phyloP scores from a whole-genome alignment of 2,888 invertebrate genomes.

The Coelinius sp. region DNA sequence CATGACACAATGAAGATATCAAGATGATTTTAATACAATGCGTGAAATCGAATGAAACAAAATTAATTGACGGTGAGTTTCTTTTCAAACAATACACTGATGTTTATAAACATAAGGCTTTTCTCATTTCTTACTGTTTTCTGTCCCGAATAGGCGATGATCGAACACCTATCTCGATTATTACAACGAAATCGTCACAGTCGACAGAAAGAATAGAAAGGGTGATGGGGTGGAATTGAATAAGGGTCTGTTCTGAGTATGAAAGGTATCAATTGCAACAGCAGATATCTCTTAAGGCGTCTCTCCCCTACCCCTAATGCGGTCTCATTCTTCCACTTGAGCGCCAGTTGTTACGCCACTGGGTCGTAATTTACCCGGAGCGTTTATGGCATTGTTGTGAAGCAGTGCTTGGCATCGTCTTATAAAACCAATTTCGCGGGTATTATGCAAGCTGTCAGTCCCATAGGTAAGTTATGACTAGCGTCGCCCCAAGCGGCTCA shows the following conservation, averaged over 20 bases:
- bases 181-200: background rate
- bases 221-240: background rate
- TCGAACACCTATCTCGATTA: background rate
- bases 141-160: too few relatives aligned
- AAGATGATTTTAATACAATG: background rate
- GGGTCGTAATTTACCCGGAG: slow-evolving; percentile 65
- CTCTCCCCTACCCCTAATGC: slow-evolving; percentile 40
- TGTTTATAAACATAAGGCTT: too few relatives aligned
- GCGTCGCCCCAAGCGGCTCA: slow-evolving; percentile 60
- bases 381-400: slow-evolving; percentile 69
- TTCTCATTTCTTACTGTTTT: too few relatives aligned
- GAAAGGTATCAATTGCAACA: too few relatives aligned
- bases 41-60: background rate
- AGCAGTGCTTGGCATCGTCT: slow-evolving; percentile 64
- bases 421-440: slow-evolving; percentile 70
- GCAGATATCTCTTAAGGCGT: background rate
- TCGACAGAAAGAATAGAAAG: background rate
- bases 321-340: slow-evolving; percentile 35
- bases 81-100: background rate
- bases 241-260: background rate
- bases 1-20: slow-evolving; percentile 59
- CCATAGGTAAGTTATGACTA: slow-evolving; percentile 66
- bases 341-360: slow-evolving; percentile 56
- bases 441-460: slow-evolving; percentile 70
- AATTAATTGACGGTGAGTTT: too few relatives aligned